Evolutionary conservation across 2,888 invertebrate species (phyloP), one percentile per base, ranked within the genome.

Genomic region (Brenthis ino): DNA sequence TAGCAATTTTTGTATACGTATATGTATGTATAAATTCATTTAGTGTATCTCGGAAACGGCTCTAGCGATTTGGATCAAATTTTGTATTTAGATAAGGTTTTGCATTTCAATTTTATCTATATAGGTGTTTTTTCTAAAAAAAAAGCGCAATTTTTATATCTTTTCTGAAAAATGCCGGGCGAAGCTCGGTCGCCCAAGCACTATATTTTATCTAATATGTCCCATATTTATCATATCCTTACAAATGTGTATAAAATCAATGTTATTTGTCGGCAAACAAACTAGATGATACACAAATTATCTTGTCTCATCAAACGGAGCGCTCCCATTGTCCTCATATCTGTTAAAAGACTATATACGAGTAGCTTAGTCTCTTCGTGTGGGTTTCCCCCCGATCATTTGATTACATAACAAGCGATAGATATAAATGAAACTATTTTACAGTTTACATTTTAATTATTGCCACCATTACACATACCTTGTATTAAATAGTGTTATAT

Each of bases 291-390:
- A 33, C 64, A 67, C 43, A 58, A 56, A 64, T 70, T 57, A 56
- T 64, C 60, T 56, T 63, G 63, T 53, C 53, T 60, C 28, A 61
- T 53, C 60, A 56, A 65, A 60, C 55, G 61, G 60, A 20, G 60
- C 63, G 55, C 66, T 51, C 16, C 43, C 28, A 54, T 64, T 55
- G 70, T 67, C 54, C 54, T 57, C 54, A 47, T 66, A 48, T 69
- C 61, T 61, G 20, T 43, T 63, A 57, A 43, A 67, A 50, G 51
- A 37, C 58, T 20, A 56, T 51, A 53, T n/a, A n/a, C n/a, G n/a
- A n/a, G n/a, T n/a, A 56, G 56, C 69, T 65, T 47, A 60, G 50
- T 48, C 16, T 54, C 14, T 60, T 57, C 16, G 53, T n/a, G 53
- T 55, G 53, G 54, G 54, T 63, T 67, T 65, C 65, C 60, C 64